A percentile compares a stretch with the other conserved stretches of the same genome.
phyloP scores from a whole-genome alignment of 2,888 invertebrate species.

The Nasonovia ribisnigri region DNA sequence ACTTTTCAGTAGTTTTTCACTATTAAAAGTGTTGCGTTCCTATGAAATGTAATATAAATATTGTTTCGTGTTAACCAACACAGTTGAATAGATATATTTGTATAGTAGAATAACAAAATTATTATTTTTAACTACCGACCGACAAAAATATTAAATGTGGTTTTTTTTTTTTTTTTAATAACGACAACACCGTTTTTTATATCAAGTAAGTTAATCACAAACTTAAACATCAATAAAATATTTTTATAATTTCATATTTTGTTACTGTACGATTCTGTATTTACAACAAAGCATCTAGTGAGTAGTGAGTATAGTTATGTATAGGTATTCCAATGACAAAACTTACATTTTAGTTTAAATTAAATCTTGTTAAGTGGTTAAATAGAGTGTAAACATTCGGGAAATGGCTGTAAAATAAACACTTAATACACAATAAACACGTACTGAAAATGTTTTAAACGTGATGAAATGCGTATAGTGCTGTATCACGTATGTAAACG shows the following conservation, averaged over 20 bases:
- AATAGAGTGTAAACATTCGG: not conserved
- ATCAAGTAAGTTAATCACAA: not conserved
- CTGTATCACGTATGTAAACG: not conserved
- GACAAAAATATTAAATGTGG: no score
- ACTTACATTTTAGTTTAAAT: not conserved
- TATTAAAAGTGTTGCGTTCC: no score
- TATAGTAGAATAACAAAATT: no score
- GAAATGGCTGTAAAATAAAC: not conserved
- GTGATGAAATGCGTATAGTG: not conserved
- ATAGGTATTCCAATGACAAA: not conserved
- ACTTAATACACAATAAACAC: not conserved
- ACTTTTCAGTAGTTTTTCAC: no score
- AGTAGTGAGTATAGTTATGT: not conserved
- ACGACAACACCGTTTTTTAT: no score
- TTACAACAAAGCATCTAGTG: not conserved
- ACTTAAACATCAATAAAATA: not conserved
- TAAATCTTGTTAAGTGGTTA: not conserved
- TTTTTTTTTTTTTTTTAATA: no score
- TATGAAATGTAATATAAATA: no score
- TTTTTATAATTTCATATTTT: not conserved
- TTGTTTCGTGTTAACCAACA: no score
- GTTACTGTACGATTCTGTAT: not conserved
- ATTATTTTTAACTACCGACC: no score
- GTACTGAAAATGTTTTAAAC: constrained; percentile 17
- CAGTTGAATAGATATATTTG: no score